A percentile compares a stretch with the other conserved stretches of the same genome.
These are phyloP conservation scores for Periophthalmus modestus DNA, from an alignment of 2,113 vertebrate genomes.

Conservation along the genomic window DNA sequence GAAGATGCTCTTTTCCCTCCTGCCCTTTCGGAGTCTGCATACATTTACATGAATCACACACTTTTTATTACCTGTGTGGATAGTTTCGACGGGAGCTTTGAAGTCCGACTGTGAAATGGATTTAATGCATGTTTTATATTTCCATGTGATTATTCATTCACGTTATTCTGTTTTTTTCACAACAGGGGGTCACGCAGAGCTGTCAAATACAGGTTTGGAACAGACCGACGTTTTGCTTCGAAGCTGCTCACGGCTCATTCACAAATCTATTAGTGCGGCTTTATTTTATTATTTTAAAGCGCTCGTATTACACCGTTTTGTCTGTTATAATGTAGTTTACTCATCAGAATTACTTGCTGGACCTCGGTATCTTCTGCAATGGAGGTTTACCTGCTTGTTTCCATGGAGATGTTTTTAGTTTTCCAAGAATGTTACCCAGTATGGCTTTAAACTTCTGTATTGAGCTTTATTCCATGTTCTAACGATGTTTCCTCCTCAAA, in stretches of 20 bases:
- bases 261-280: not conserved
- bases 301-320: too few species aligned
- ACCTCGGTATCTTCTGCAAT: too few species aligned
- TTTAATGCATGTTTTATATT: not conserved
- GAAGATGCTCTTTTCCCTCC: not conserved
- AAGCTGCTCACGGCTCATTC: not conserved
- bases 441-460: too few species aligned
- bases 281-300: not conserved
- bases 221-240: not conserved
- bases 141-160: not conserved
- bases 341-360: too few species aligned
- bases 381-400: too few species aligned
- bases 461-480: too few species aligned
- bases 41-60: conserved; percentile 11
- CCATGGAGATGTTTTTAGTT: too few species aligned
- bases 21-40: conserved; percentile 8
- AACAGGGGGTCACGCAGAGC: not conserved
- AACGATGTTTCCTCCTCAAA: too few species aligned
- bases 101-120: conserved; percentile 1
- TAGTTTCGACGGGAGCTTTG: conserved; percentile 1
- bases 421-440: too few species aligned
- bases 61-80: conserved; percentile 7
- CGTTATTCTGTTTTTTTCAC: not conserved
- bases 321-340: too few species aligned
- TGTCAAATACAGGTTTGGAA: not conserved